Evolutionary conservation across 2,888 invertebrate genomes (phyloP), one percentile per base, ranked within the genome.

Genomic region (Polyommatus icarus): DNA sequence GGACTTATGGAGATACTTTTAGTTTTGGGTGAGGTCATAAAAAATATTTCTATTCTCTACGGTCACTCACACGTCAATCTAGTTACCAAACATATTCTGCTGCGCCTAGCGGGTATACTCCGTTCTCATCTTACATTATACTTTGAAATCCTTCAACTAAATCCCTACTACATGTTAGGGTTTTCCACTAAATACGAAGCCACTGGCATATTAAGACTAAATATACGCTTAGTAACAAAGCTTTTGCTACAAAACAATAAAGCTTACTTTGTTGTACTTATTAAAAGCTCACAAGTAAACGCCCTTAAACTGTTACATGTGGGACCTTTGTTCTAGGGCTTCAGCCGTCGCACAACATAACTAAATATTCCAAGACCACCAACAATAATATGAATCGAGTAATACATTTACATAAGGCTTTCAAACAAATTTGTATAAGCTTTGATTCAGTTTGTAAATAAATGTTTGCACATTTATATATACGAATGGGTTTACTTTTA

Each of bases 191-290:
- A 46, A 10, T 8, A 10, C 40, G 40, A 10, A 46, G 46, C 10
- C 46, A 46, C 46, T 2, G 10, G 46, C 46, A 46, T 12, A 46
- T 46, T 46, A 3, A 46, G 46, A 3, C 46, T 46, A 46, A 12
- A 54, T 18, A 54, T 54, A 18, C 18, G 54, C 54, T 54, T 18
- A 54, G 54, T 1, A 54, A 54, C 54, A 54, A 54, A 54, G 54
- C 54, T 18, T 54, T 54, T 5, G 54, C 54, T 18, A 54, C 54
- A 54, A 54, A 50, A 50, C 40, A 50, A 50, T 50, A 50, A 54
- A 54, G 54, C 54, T 54, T 54, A 54, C 54, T 54, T 54, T 54
- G 54, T 54, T 54, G 54, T 54, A 54, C 54, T 54, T 54, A 54
- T 54, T 54, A 54, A 54, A 54, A 54, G 54, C 54, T 54, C 54